phyloP scores from a whole-genome alignment of 2,797 vertebrate genomes.

The Macroramphosus scolopax region DNA sequence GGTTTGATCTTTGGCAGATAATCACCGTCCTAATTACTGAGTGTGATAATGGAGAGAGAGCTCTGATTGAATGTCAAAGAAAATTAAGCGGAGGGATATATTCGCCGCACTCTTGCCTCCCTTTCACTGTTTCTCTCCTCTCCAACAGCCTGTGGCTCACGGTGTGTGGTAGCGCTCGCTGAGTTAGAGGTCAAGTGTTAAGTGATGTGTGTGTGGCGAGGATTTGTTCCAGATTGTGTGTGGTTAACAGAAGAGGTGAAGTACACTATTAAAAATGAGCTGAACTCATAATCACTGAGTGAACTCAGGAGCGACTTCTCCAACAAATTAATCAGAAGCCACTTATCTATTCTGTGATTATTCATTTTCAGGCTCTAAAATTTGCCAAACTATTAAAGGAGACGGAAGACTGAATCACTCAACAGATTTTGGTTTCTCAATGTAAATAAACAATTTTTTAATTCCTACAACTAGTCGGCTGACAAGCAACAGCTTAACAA shows the following conservation, averaged over 20 bases:
- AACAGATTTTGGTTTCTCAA: no score
- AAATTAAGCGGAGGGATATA: constrained; percentile 40
- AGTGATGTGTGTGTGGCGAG: constrained; percentile 58
- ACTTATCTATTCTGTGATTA: no score
- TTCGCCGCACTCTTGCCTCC: no score
- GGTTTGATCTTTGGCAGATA: constrained; percentile 43
- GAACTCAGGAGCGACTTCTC: constrained; percentile 10
- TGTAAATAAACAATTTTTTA: no score
- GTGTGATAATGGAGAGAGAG: constrained; percentile 40
- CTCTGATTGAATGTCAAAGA: constrained; percentile 54
- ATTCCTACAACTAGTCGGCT: no score
- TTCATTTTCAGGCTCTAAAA: no score
- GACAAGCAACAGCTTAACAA: no score
- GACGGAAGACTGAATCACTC: no score
- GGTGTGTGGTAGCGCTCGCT: constrained; percentile 55
- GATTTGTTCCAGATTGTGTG: constrained; percentile 65
- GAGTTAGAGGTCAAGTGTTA: constrained; percentile 72
- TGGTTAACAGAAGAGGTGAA: constrained; percentile 57
- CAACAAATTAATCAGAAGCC: neutral
- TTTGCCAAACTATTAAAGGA: no score
- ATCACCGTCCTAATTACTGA: constrained; percentile 53
- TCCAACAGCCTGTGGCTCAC: constrained; percentile 35
- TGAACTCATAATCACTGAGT: constrained; percentile 12
- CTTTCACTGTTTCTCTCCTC: constrained; percentile 5
- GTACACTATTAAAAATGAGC: constrained; percentile 50